Conservation (phyloP, 2,113 vertebrate species). For the Eleginops maclovinus region DNA sequence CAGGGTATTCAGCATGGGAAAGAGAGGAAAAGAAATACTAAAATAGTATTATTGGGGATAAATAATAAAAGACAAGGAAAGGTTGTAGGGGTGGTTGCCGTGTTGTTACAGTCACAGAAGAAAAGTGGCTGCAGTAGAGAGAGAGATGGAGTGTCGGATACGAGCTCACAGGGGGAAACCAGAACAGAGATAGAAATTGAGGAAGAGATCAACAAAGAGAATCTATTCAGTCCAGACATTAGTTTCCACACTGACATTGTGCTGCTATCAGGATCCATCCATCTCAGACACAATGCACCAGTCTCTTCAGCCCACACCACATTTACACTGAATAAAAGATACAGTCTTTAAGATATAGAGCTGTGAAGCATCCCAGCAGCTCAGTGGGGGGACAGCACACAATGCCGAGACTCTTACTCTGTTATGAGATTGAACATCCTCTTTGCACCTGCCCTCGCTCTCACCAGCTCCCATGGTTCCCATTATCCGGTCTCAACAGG, state of each 20-base stretch:
- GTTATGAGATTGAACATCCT: conserved; percentile 40
- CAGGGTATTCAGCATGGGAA: not conserved
- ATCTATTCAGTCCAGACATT: conserved; percentile 63
- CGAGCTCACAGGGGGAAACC: conserved; percentile 15
- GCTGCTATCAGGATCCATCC: conserved; percentile 67
- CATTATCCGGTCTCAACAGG: conserved; percentile 31
- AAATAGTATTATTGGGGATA: not conserved
- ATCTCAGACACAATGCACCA: conserved; percentile 68
- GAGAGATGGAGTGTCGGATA: conserved; percentile 52
- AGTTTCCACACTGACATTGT: conserved; percentile 40
- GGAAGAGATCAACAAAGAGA: conserved; percentile 68
- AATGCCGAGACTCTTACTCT: conserved; percentile 21
- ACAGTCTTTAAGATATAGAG: conserved; percentile 41
- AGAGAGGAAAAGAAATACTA: not conserved
- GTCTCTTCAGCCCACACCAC: conserved; percentile 48
- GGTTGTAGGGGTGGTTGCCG: conserved; percentile 33
- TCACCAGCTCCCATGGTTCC: conserved; percentile 14
- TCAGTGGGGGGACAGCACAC: conserved; percentile 33
- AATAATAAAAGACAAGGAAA: conserved; percentile 19
- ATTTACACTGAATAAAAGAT: conserved; percentile 60
- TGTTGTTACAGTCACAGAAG: conserved; percentile 24
- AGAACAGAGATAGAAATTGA: conserved; percentile 57
- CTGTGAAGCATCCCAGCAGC: conserved; percentile 3
- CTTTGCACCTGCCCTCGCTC: conserved; percentile 11
- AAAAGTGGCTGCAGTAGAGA: conserved; percentile 56